Evolutionary conservation across 2,113 vertebrate genomes (phyloP).

Genomic region (Seriola aureovittata): DNA sequence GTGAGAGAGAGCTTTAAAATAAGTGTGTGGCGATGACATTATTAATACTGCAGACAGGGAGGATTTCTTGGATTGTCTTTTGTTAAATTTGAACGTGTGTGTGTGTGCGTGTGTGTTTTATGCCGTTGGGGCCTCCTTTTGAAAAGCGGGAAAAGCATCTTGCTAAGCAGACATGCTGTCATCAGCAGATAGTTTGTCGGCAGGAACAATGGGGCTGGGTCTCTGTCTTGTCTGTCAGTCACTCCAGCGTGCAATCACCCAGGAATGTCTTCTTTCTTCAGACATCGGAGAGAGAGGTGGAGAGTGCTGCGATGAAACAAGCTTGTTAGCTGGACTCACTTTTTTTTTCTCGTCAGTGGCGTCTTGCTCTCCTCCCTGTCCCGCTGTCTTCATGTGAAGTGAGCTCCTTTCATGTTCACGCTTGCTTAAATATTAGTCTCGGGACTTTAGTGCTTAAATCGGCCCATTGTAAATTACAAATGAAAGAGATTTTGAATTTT

Average conservation of each 20-base stretch:
- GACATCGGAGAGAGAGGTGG: slow-evolving; percentile 33
- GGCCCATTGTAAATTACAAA: not conserved
- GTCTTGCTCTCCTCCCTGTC: not conserved
- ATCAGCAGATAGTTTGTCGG: slow-evolving; percentile 74
- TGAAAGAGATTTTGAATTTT: not conserved
- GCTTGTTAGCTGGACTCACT: slow-evolving; percentile 26
- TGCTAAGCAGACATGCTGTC: slow-evolving; percentile 77
- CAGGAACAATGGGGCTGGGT: slow-evolving; percentile 76
- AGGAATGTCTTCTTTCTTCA: slow-evolving; percentile 78
- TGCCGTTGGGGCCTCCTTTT: slow-evolving; percentile 21
- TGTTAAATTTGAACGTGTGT: slow-evolving; percentile 29
- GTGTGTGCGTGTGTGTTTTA: slow-evolving; percentile 24
- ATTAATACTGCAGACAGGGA: slow-evolving; percentile 27
- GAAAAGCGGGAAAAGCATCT: slow-evolving; percentile 36
- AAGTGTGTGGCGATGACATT: slow-evolving; percentile 28
- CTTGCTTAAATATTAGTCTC: not conserved
- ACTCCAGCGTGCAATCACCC: slow-evolving; percentile 69
- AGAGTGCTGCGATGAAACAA: slow-evolving; percentile 17
- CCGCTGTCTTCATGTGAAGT: not conserved
- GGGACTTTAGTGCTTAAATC: not conserved
- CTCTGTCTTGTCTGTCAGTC: slow-evolving; percentile 69
- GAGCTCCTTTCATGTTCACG: not conserved
- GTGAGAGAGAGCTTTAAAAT: slow-evolving; percentile 37
- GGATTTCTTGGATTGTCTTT: slow-evolving; percentile 42
- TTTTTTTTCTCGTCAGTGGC: not conserved